phyloP scores from a whole-genome alignment of 2,113 vertebrate genomes.

The Pogonocichla stellata region DNA sequence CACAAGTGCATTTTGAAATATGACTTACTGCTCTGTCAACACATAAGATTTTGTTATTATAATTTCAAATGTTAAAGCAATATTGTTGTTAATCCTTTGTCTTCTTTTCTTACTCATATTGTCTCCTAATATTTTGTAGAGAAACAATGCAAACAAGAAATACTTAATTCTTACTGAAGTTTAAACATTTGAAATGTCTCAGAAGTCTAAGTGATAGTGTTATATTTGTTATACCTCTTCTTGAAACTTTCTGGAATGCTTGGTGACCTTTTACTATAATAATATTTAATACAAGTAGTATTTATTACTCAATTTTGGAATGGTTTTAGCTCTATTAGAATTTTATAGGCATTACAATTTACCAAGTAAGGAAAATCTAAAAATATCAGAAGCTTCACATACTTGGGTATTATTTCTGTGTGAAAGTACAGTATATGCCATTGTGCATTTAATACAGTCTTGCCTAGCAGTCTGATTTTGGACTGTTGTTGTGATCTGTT shows the following conservation, averaged over 20 bases:
- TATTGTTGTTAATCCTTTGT: background rate
- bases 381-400: background rate
- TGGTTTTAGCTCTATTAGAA: background rate
- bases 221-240: background rate
- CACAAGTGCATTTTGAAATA: background rate
- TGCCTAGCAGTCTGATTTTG: conserved; percentile 42
- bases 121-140: background rate
- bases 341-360: background rate
- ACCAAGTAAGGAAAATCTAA: conserved; percentile 5
- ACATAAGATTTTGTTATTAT: background rate
- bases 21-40: background rate
- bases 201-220: background rate
- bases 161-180: background rate
- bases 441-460: conserved; percentile 3
- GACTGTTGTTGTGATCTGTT: conserved; percentile 65
- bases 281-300: background rate
- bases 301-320: background rate
- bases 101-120: background rate
- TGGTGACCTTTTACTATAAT: background rate
- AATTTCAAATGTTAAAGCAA: background rate
- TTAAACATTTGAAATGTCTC: background rate
- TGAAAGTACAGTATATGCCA: background rate
- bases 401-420: background rate
- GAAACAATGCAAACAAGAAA: background rate
- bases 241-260: conserved; percentile 8